Conservation (phyloP, 2,113 vertebrate species). For the Terrapene triunguis region DNA sequence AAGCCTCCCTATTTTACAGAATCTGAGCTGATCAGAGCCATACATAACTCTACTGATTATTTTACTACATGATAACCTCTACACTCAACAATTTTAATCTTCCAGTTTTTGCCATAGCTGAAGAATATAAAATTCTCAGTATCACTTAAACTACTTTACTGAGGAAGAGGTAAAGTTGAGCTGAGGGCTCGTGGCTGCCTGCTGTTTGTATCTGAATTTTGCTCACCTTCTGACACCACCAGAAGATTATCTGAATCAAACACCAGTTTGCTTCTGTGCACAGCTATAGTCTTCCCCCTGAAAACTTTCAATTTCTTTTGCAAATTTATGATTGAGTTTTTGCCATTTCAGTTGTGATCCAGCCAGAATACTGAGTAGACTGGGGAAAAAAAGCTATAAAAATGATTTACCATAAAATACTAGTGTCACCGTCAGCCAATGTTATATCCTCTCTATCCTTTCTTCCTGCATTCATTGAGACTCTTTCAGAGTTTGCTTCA, state of each 20-base stretch:
- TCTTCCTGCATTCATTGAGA: not conserved
- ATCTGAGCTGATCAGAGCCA: not conserved
- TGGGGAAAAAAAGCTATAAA: slow-evolving; percentile 25
- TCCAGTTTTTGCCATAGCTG: not conserved
- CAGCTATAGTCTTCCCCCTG: not conserved
- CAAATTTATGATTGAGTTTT: slow-evolving; percentile 30
- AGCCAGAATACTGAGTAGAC: slow-evolving; percentile 1
- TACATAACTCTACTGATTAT: not conserved
- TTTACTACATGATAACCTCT: not conserved
- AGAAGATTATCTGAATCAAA: not conserved
- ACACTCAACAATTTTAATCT: not conserved
- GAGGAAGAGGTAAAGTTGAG: not conserved
- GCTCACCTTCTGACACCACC: not conserved
- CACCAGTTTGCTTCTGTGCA: not conserved
- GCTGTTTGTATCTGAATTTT: not conserved
- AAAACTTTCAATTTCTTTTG: rapidly evolving
- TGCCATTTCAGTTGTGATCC: slow-evolving; percentile 31
- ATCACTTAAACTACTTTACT: not conserved
- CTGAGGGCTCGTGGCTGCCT: not conserved
- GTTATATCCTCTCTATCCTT: slow-evolving; percentile 18
- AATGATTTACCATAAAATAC: slow-evolving; percentile 23
- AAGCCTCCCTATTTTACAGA: not conserved
- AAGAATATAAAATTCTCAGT: not conserved
- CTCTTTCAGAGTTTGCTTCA: slow-evolving; percentile 7
- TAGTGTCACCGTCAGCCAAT: not conserved